phyloP scores from a whole-genome alignment of 1,140 invertebrate genomes.

The Halotydeus destructor region DNA sequence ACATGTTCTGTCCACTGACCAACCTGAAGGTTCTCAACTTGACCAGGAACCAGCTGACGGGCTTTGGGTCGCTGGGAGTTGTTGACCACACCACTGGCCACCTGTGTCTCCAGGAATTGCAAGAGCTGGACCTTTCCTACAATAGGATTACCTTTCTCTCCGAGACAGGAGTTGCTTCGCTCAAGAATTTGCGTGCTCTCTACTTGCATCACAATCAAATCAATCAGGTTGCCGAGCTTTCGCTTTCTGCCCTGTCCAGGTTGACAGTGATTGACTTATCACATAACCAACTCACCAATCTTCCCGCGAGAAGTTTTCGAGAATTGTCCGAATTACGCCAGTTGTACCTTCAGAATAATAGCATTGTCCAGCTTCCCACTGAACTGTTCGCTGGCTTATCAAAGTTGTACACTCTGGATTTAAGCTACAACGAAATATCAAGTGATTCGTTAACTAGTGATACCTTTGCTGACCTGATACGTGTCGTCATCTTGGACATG shows the following conservation, averaged over 20 bases:
- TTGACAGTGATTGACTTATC: constrained; percentile 49
- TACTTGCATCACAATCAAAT: constrained; percentile 55
- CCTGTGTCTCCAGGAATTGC: constrained; percentile 48
- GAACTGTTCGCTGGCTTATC: constrained; percentile 52
- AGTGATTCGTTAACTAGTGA: constrained; percentile 53
- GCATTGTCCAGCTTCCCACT: constrained; percentile 46
- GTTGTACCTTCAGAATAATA: constrained; percentile 67
- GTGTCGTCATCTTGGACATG: constrained; percentile 59
- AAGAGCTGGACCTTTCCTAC: constrained; percentile 51
- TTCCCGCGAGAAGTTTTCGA: constrained; percentile 59
- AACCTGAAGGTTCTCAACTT: constrained; percentile 18
- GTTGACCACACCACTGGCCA: constrained; percentile 25
- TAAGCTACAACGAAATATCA: constrained; percentile 62
- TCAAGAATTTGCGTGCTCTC: constrained; percentile 47
- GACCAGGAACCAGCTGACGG: constrained; percentile 51
- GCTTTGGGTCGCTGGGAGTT: constrained; percentile 45
- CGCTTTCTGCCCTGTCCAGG: constrained; percentile 39
- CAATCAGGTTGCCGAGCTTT: constrained; percentile 42
- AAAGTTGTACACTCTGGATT: constrained; percentile 57
- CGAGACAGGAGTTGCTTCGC: constrained; percentile 45
- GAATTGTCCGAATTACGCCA: constrained; percentile 56
- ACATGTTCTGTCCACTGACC: constrained; percentile 44
- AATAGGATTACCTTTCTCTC: constrained; percentile 55
- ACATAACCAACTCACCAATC: constrained; percentile 53
- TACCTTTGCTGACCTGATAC: constrained; percentile 63